phyloP scores from a whole-genome alignment of 2,113 vertebrate species.

The Syrmaticus mikado region DNA sequence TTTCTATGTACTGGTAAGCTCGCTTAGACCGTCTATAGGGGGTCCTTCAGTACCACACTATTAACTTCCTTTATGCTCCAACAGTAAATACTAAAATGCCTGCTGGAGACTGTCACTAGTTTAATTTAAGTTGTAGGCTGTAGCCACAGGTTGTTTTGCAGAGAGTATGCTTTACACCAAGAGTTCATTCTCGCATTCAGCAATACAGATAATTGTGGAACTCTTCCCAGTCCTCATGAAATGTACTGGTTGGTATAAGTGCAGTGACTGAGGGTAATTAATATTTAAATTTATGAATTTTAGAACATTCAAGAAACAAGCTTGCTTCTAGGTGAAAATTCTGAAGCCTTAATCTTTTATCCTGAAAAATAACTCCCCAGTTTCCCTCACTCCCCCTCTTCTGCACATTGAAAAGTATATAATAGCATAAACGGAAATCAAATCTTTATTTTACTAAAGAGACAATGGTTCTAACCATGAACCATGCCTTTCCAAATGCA shows the following conservation, averaged over 20 bases:
- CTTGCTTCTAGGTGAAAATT: fast-evolving
- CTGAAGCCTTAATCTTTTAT: neutral
- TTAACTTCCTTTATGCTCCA: neutral
- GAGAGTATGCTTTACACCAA: neutral
- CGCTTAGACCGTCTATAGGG: fast-evolving
- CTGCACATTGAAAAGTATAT: neutral
- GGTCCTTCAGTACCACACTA: fast-evolving
- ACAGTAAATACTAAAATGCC: neutral
- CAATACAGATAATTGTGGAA: neutral
- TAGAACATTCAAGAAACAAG: neutral
- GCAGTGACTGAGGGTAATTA: neutral
- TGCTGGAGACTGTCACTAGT: neutral
- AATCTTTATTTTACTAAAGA: neutral
- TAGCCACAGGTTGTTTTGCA: neutral
- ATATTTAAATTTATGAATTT: neutral
- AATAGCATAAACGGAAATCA: neutral
- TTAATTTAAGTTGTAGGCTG: neutral
- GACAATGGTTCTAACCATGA: neutral
- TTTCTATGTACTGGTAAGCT: fast-evolving
- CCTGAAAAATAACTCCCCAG: neutral
- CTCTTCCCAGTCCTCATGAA: neutral
- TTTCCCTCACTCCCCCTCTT: neutral
- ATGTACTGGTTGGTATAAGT: neutral
- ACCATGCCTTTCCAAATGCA: neutral
- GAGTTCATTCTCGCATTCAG: neutral